These are phyloP conservation scores for Sycobia sp. DNA, from an alignment of 1,140 invertebrate species.

Conservation along the genomic window DNA sequence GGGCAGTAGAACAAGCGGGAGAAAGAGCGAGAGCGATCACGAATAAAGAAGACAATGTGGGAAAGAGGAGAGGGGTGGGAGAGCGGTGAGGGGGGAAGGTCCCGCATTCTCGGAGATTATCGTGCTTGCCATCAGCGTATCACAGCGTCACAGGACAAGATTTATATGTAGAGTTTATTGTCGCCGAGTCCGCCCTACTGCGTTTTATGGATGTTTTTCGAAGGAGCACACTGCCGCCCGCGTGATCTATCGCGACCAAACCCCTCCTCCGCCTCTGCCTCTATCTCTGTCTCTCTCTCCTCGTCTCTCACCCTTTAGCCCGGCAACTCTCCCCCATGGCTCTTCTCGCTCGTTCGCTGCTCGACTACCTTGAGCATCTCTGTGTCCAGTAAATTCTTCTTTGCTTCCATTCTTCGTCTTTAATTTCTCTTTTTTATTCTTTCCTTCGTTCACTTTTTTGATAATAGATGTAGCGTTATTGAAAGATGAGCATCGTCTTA, in stretches of 20 bases:
- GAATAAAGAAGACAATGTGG: slow-evolving; percentile 7
- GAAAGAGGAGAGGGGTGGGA: slow-evolving; percentile 22
- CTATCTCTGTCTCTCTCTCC: slow-evolving; percentile 30
- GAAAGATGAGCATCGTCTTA: too few species aligned
- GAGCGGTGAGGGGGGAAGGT: slow-evolving; percentile 42
- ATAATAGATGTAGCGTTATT: neutral
- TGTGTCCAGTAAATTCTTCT: neutral
- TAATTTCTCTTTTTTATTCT: slow-evolving; percentile 18
- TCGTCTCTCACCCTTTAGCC: slow-evolving; percentile 34
- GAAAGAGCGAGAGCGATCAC: neutral
- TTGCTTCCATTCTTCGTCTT: slow-evolving; percentile 18
- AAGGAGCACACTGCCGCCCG: slow-evolving; percentile 59
- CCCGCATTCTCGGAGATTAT: slow-evolving; percentile 64
- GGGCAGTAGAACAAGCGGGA: slow-evolving; percentile 25
- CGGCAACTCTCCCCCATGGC: slow-evolving; percentile 17
- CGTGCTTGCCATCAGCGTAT: slow-evolving; percentile 64
- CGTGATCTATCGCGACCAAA: slow-evolving; percentile 59
- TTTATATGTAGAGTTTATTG: slow-evolving; percentile 65
- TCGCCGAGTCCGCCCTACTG: slow-evolving; percentile 64
- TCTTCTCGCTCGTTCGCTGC: neutral
- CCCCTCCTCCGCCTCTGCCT: slow-evolving; percentile 37
- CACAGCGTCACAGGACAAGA: slow-evolving; percentile 62
- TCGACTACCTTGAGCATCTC: slow-evolving; percentile 4
- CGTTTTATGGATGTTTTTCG: slow-evolving; percentile 64
- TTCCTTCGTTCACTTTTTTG: slow-evolving; percentile 11